A percentile compares a stretch with the other conserved stretches of the same genome.
Conservation (phyloP, 2,888 invertebrate genomes). For the Cataglyphis cursor region DNA sequence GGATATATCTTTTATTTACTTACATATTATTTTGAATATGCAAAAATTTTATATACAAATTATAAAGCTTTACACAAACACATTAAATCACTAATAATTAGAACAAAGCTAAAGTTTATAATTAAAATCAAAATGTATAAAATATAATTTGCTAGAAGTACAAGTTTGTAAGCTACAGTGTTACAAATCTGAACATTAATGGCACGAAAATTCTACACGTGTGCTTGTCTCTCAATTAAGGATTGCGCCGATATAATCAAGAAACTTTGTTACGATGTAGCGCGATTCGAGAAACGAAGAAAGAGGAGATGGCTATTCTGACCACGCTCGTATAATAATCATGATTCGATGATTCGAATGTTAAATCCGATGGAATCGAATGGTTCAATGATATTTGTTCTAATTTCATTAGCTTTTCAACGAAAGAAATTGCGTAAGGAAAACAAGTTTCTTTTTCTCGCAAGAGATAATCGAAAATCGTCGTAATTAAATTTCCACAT, state of each 20-base stretch:
- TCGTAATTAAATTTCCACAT: neutral
- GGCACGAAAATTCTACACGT: neutral
- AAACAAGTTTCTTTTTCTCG: neutral
- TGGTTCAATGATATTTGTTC: neutral
- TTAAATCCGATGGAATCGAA: no score
- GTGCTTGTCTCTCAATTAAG: constrained; percentile 17
- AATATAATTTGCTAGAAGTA: neutral
- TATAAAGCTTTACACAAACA: neutral
- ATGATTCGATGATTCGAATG: neutral
- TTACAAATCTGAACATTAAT: constrained; percentile 32
- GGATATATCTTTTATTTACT: neutral
- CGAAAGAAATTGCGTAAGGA: neutral
- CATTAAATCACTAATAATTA: neutral
- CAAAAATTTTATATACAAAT: neutral
- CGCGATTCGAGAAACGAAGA: neutral
- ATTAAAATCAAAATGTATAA: neutral
- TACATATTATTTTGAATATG: neutral
- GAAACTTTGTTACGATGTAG: constrained; percentile 24
- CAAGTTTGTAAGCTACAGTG: neutral
- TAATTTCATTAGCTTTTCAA: neutral
- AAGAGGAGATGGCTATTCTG: neutral
- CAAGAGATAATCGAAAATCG: neutral
- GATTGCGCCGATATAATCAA: constrained; percentile 13
- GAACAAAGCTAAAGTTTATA: neutral
- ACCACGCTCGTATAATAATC: neutral